phyloP scores from a whole-genome alignment of 2,797 vertebrate genomes.

The Mormyrus hasselquistii region DNA sequence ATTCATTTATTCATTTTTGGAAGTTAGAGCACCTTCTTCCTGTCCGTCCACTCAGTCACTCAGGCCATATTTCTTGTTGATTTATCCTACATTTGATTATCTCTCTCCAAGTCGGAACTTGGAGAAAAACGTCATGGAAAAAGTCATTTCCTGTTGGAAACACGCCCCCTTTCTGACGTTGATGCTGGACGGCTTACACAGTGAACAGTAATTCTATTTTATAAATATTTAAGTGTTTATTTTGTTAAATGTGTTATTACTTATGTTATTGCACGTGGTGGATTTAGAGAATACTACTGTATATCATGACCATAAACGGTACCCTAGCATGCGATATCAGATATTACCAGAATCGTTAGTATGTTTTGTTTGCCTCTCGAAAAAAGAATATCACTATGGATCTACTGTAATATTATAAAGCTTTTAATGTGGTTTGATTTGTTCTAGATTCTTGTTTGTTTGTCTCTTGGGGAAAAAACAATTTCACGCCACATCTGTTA shows the following conservation, averaged over 20 bases:
- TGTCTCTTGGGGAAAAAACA: neutral
- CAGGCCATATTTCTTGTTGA: neutral
- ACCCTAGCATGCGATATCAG: no score
- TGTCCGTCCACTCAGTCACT: neutral
- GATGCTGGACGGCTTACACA: neutral
- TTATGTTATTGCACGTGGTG: no score
- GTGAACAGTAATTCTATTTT: neutral
- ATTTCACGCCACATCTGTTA: neutral
- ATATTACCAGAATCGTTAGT: no score
- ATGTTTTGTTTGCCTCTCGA: no score
- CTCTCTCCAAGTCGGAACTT: no score
- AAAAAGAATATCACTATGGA: no score
- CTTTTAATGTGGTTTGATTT: no score
- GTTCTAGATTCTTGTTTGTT: no score
- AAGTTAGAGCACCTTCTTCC: neutral
- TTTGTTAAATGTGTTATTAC: neutral
- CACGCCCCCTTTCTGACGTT: neutral
- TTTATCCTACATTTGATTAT: neutral
- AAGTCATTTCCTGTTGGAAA: neutral
- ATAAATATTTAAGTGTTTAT: neutral
- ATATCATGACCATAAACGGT: no score
- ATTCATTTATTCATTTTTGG: neutral
- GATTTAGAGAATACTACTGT: no score
- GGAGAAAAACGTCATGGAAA: no score
- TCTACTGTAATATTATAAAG: no score